Conservation (phyloP, 2,113 vertebrate species). For the Eulemur rufifrons region DNA sequence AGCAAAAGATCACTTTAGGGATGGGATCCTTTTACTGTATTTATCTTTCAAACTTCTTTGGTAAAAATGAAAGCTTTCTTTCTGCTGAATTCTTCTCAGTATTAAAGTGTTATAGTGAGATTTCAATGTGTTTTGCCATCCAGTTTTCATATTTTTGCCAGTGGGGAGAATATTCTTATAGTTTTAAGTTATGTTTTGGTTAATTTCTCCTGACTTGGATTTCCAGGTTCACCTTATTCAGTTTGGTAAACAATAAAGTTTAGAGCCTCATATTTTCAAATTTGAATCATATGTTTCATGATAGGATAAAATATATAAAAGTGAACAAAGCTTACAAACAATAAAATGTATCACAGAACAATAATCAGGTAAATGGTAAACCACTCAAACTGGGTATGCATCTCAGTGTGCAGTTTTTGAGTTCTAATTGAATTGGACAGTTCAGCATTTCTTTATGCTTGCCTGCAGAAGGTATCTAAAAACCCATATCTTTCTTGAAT, state of each 20-base stretch:
- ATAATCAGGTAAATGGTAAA: not conserved
- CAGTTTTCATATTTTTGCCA: not conserved
- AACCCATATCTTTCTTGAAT: slow-evolving; percentile 37
- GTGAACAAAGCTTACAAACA: not conserved
- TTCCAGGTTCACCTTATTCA: not conserved
- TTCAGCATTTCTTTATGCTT: slow-evolving; percentile 2
- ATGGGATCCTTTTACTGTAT: not conserved
- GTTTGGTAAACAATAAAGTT: not conserved
- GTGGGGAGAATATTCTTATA: not conserved
- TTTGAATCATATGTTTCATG: not conserved
- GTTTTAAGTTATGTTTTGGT: not conserved
- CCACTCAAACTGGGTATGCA: not conserved
- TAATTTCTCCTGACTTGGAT: not conserved
- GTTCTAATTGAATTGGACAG: slow-evolving; percentile 32
- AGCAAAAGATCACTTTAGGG: not conserved
- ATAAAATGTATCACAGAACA: not conserved
- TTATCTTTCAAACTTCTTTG: not conserved
- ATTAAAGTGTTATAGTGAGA: not conserved
- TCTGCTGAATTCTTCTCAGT: not conserved
- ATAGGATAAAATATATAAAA: not conserved
- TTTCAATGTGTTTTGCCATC: not conserved
- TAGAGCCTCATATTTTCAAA: not conserved
- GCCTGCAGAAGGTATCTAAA: slow-evolving; percentile 25
- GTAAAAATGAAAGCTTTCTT: not conserved
- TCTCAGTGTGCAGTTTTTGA: not conserved